Evolutionary conservation across 2,797 vertebrate genomes (phyloP).

Genomic region (Psittacula echo): DNA sequence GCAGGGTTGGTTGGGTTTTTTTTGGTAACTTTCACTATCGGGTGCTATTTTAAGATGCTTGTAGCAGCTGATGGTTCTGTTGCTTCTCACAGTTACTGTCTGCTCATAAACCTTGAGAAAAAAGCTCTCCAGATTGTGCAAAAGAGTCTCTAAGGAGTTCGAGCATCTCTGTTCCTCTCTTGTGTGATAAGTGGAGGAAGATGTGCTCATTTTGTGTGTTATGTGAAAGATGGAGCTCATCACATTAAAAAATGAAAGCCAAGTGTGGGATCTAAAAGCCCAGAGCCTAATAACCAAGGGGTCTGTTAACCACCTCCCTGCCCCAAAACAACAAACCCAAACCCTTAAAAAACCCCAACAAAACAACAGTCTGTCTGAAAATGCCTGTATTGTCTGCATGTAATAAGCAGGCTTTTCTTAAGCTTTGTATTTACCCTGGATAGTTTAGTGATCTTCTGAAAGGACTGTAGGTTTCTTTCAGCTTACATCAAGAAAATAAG

Average conservation of each 20-base stretch:
- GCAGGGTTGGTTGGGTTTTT: neutral
- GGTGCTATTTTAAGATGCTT: slow-evolving; percentile 46
- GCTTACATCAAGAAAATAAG: neutral
- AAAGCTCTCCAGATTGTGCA: slow-evolving; percentile 32
- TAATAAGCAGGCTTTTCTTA: neutral
- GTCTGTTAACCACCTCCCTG: neutral
- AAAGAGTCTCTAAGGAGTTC: neutral
- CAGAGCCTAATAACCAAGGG: neutral
- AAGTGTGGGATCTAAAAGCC: neutral
- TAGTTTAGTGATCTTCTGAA: neutral
- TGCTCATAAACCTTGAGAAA: slow-evolving; percentile 18
- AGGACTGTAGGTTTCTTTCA: neutral
- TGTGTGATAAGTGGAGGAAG: neutral
- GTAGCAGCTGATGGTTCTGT: neutral
- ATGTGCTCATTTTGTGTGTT: neutral
- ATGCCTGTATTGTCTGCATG: neutral
- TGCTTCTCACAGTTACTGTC: neutral
- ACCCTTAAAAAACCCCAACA: neutral
- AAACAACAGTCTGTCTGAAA: neutral
- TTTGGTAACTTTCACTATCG: slow-evolving; percentile 46
- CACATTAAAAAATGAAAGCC: neutral
- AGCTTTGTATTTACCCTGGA: neutral
- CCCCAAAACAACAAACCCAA: neutral
- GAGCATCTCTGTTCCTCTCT: neutral
- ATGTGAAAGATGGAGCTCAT: neutral